Base-by-base conservation (phyloP, 2,113 vertebrate species). In the Rhegmatorhina hoffmannsi region DNA sequence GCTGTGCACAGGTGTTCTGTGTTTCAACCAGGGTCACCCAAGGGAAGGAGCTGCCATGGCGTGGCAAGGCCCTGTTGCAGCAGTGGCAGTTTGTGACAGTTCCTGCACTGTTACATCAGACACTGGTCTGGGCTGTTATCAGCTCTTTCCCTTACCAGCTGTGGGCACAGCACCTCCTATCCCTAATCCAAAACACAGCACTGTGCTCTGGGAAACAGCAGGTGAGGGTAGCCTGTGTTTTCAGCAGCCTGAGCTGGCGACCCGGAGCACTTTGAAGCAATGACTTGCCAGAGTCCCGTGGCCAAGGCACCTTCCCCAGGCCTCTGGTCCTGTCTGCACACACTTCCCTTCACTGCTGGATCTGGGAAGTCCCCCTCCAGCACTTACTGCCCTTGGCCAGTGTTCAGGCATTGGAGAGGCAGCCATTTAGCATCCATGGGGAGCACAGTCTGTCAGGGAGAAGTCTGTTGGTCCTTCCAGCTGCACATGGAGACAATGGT, bases 161-260 rank as follows among this genome's bases (percentile, higher is more conserved):
- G 52, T 20, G 66, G 73, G 58, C 23, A 47, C 62, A 38, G 75
- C 67, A 38, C 17, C 1, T 24, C 7, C 38, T 26, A 2, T 44
- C 74, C 81, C 55, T 18, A 0, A 13, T 26, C 66, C 56, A 38
- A 9, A 0, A 53, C 5, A 24, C 4, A 0, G 56, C 3, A 5
- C 68, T 87, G 85, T 0, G 1, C 40, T 31, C 59, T 23, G 63
- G 81, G 53, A 11, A n/a, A 3, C 0, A 4, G 58, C 52, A 33
- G 59, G 10, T 0, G 1, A 47, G 60, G 11, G 14, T 74, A 64
- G 49, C 34, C 73, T 8, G 0, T 31, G 40, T 24, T 52, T 18
- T 18, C 40, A 24, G 76, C 60, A 84, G 78, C 3, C 29, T 23
- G 34, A 59, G 46, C 78, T 44, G 64, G 29, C 20, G 34, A 6